Evolutionary conservation across 2,888 invertebrate species (phyloP).

Genomic region (Dicyrtoma fusca): DNA sequence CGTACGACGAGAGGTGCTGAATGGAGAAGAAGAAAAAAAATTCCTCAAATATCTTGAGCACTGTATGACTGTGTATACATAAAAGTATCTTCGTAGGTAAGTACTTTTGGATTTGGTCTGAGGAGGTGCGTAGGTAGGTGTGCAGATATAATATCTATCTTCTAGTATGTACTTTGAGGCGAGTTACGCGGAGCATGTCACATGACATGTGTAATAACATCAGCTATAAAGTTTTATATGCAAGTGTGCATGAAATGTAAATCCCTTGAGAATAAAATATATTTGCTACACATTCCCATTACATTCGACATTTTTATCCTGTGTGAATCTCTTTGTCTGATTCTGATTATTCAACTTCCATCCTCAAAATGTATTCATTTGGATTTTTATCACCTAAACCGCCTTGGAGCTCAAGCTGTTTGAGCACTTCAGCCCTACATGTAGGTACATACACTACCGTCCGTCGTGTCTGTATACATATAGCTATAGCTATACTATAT

Average conservation of each 20-base stretch:
- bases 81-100: too few relatives aligned
- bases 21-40: too few relatives aligned
- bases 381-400: conserved; percentile 31
- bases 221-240: conserved; percentile 27
- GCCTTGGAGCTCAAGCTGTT: conserved; percentile 16
- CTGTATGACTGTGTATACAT: too few relatives aligned
- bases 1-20: too few relatives aligned
- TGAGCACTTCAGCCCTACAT: background rate
- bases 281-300: conserved; percentile 30
- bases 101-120: too few relatives aligned
- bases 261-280: conserved; percentile 23
- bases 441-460: too few relatives aligned
- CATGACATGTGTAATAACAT: conserved; percentile 28
- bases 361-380: conserved; percentile 21
- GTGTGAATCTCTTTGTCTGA: conserved; percentile 17
- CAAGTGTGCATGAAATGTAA: conserved; percentile 12
- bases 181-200: conserved; percentile 8
- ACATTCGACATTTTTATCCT: conserved; percentile 19
- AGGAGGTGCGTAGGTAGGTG: background rate
- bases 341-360: background rate
- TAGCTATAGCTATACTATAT: too few relatives aligned
- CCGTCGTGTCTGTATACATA: background rate
- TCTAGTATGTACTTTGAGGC: background rate
- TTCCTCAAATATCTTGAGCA: too few relatives aligned
- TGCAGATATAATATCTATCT: background rate